Base-by-base conservation (phyloP, 2,888 invertebrate genomes). In the Chydorus sphaericus region DNA sequence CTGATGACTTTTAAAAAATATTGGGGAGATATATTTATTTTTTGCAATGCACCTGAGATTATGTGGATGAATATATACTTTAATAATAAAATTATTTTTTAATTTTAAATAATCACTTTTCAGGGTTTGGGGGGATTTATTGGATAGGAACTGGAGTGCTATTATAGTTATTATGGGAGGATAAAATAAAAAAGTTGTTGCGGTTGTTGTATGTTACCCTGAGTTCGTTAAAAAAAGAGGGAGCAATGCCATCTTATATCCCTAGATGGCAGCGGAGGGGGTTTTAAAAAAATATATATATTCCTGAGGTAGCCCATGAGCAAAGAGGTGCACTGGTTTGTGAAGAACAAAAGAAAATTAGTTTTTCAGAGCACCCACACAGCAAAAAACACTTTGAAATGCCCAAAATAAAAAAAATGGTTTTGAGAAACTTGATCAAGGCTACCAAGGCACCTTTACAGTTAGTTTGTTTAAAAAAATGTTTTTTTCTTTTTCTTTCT, bases 241-340 rank as follows among this genome's bases (percentile, higher is more conserved):
- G n/a, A n/a, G n/a, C n/a, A n/a, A n/a, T 5, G 44, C 44, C 44
- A 44, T 23, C 11, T 11, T 44, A n/a, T n/a, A 44, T 28, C 44
- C 44, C 23, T 20, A 44, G 44, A n/a, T 44, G 44, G 44, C 44
- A 26, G 44, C 23, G 44, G 26, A 20, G 44, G 44, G 44, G 26
- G 14, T 44, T 20, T 44, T 44, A 6, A 44, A 16, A 39, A 4
- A 39, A 39, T 16, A 23, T 7, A 18, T 4, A 38, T 38, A 26
- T 44, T 44, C 44, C 44, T 44, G 44, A 44, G 44, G 44, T 44
- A 44, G 44, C 14, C n/a, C 44, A 44, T 44, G 44, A 44, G 44
- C 44, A 44, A 44, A 44, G 44, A 44, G 44, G 44, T 44, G 44
- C 44, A n/a, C n/a, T n/a, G n/a, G n/a, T n/a, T n/a, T n/a, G n/a